Conservation (phyloP, 2,113 vertebrate species). For the Burhinus bistriatus region DNA sequence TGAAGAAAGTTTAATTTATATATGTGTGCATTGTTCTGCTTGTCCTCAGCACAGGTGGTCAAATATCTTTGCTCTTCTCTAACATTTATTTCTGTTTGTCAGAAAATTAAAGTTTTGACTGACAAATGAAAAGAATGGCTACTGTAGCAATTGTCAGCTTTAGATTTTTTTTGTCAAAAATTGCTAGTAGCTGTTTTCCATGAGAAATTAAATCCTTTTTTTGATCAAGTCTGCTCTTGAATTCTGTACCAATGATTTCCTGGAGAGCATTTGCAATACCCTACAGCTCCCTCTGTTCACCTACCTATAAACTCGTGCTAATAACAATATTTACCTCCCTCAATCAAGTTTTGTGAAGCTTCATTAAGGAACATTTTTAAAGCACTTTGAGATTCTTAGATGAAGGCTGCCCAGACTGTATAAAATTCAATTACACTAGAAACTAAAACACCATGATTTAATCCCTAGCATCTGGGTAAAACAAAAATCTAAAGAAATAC, state of each 20-base stretch:
- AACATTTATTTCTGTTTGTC: not conserved
- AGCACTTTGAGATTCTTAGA: not conserved
- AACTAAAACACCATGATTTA: not conserved
- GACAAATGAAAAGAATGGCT: not conserved
- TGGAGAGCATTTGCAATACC: not conserved
- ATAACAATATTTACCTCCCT: slow-evolving; percentile 9
- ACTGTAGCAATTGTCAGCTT: not conserved
- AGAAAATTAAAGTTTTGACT: not conserved
- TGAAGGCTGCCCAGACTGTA: not conserved
- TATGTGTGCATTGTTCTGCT: not conserved
- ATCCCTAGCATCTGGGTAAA: not conserved
- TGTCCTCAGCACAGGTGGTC: not conserved
- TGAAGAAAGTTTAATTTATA: not conserved
- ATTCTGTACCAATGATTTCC: not conserved
- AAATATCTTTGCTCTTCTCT: not conserved
- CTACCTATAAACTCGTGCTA: not conserved
- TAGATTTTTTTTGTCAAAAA: not conserved
- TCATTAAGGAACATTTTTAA: not conserved
- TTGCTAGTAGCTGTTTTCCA: not conserved
- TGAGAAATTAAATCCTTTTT: not conserved
- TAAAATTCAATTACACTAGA: slow-evolving; percentile 16
- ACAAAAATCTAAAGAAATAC: not conserved
- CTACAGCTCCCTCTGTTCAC: not conserved
- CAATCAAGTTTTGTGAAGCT: not conserved
- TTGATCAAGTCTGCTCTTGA: not conserved